These are phyloP conservation scores for Struthidea cinerea DNA, from an alignment of 2,113 vertebrate species.

Conservation along the genomic window DNA sequence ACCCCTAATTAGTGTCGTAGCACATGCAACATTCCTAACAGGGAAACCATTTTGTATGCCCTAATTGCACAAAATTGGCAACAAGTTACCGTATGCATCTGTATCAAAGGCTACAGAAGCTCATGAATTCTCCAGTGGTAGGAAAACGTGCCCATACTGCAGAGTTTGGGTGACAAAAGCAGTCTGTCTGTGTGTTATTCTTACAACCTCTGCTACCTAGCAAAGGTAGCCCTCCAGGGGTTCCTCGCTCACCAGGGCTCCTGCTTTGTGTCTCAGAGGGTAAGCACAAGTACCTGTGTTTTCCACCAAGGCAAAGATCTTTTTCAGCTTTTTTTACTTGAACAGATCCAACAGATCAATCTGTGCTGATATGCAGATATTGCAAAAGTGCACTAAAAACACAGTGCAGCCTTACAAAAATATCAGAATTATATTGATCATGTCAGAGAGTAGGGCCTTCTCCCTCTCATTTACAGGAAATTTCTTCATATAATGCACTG, in stretches of 20 bases:
- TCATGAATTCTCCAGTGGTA: conserved; percentile 43
- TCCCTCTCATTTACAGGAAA: neutral
- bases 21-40: conserved; percentile 64
- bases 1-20: conserved; percentile 65
- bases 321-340: neutral
- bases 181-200: neutral
- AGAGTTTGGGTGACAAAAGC: conserved; percentile 52
- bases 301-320: neutral
- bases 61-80: conserved; percentile 71
- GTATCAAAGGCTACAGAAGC: conserved; percentile 56
- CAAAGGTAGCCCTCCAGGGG: neutral
- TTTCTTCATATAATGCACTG: neutral
- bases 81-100: conserved; percentile 62
- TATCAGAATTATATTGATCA: neutral
- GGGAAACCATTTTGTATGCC: conserved; percentile 71
- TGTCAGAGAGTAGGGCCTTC: neutral
- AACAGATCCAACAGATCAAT: neutral
- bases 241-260: neutral
- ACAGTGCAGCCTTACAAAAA: neutral
- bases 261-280: neutral
- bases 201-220: neutral
- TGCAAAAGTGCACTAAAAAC: neutral
- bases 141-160: conserved; percentile 55
- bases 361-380: neutral
- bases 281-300: neutral